Evolutionary conservation across 2,797 vertebrate species (phyloP).

Genomic region (Poecilia wingei): DNA sequence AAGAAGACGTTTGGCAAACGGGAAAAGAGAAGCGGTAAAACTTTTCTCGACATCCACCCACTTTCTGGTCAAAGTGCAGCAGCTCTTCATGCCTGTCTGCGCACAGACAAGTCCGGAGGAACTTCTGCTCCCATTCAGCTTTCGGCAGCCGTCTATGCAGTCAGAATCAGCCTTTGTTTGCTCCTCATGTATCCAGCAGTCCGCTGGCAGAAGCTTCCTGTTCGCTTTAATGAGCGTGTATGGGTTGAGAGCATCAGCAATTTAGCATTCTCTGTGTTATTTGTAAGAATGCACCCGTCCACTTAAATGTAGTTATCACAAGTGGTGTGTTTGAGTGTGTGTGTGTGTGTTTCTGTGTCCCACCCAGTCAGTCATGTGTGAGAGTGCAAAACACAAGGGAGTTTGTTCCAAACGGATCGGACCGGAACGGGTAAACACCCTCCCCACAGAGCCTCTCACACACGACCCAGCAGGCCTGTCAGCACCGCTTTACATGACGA

Average conservation of each 20-base stretch:
- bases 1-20: not conserved
- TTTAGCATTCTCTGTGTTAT: not conserved
- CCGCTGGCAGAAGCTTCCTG: slow-evolving; percentile 34
- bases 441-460: slow-evolving; percentile 55
- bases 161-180: slow-evolving; percentile 33
- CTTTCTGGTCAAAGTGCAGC: slow-evolving; percentile 30
- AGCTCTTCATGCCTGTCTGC: slow-evolving; percentile 13
- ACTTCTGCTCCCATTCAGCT: slow-evolving; percentile 12
- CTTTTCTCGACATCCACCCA: slow-evolving; percentile 3
- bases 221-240: not conserved
- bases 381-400: slow-evolving; percentile 65
- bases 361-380: slow-evolving; percentile 51
- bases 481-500: slow-evolving; percentile 62
- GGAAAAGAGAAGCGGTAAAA: not conserved
- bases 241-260: not conserved
- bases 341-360: slow-evolving; percentile 11
- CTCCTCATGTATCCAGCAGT: slow-evolving; percentile 24
- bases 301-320: slow-evolving; percentile 11
- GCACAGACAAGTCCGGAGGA: slow-evolving; percentile 1
- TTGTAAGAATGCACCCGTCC: not conserved
- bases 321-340: slow-evolving; percentile 11
- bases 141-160: slow-evolving; percentile 14
- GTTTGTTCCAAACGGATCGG: slow-evolving; percentile 66
- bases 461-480: slow-evolving; percentile 69
- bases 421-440: slow-evolving; percentile 59